These are phyloP conservation scores for Macrochelys suwanniensis DNA, from an alignment of 2,797 vertebrate species.

Conservation along the genomic window DNA sequence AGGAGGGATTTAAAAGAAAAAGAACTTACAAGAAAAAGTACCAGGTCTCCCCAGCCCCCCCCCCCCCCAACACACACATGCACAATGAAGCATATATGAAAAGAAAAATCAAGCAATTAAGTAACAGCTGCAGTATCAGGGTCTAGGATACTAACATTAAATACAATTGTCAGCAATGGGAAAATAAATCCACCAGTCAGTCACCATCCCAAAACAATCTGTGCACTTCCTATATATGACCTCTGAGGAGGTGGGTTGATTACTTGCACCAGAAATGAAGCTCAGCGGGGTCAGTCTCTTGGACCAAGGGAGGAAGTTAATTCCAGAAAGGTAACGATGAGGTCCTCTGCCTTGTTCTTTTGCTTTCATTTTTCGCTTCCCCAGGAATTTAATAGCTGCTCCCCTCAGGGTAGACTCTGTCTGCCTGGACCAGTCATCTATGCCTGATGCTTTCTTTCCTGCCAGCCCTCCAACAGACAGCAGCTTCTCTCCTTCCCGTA, in stretches of 20 bases:
- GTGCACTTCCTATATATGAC: too few relatives aligned
- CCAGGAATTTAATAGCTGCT: not conserved
- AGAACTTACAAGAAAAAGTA: not conserved
- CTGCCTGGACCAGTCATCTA: slow-evolving; percentile 4
- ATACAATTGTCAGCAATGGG: not conserved
- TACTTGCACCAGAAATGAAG: not conserved
- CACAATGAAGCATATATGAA: not conserved
- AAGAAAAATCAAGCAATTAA: not conserved
- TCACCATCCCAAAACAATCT: not conserved
- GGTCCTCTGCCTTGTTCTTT: slow-evolving; percentile 5
- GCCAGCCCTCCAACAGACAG: not conserved
- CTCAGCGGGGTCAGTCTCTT: not conserved
- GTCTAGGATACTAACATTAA: too few relatives aligned
- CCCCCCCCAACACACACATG: not conserved
- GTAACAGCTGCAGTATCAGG: too few relatives aligned
- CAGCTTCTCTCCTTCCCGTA: not conserved
- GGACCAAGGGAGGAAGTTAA: not conserved
- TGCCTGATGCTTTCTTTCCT: not conserved
- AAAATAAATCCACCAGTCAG: not conserved
- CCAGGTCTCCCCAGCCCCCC: not conserved
- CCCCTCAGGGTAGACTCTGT: not conserved
- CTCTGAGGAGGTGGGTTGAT: not conserved
- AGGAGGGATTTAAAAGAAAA: not conserved
- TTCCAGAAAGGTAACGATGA: not conserved
- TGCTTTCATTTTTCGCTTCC: slow-evolving; percentile 37